Percentiles rank a stretch among this genome's conserved stretches.
These are phyloP conservation scores for Pseudochaenichthys georgianus DNA, from an alignment of 2,797 vertebrate species.

Conservation along the genomic window DNA sequence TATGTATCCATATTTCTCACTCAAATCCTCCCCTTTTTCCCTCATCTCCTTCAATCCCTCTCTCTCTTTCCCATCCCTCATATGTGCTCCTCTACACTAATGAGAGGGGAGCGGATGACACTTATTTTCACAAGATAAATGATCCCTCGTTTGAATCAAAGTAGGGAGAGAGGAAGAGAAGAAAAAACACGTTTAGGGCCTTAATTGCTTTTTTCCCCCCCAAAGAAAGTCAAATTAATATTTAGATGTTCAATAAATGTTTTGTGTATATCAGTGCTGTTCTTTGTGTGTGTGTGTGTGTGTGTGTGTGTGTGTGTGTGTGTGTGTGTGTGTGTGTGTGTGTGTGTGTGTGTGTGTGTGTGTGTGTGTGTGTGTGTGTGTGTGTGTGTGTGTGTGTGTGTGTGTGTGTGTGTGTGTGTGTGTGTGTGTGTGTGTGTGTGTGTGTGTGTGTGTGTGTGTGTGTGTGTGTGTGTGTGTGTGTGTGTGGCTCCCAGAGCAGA, in stretches of 20 bases:
- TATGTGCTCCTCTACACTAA: slow-evolving; percentile 65
- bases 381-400: too few relatives aligned
- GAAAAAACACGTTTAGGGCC: slow-evolving; percentile 46
- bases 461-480: slow-evolving; percentile 7
- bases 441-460: slow-evolving; percentile 11
- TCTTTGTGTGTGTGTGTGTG: slow-evolving; percentile 6
- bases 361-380: too few relatives aligned
- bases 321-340: too few relatives aligned
- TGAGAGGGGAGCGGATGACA: slow-evolving; percentile 68
- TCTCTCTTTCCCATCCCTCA: slow-evolving; percentile 29
- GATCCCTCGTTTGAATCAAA: slow-evolving; percentile 57
- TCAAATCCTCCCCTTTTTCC: slow-evolving; percentile 29
- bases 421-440: slow-evolving; percentile 6
- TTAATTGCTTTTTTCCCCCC: slow-evolving; percentile 65
- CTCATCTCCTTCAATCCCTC: slow-evolving; percentile 32
- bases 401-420: too few relatives aligned
- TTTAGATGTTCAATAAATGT: slow-evolving; percentile 72
- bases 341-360: too few relatives aligned
- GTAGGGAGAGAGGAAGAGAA: slow-evolving; percentile 20
- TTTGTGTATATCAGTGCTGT: slow-evolving; percentile 43
- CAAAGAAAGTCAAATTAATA: slow-evolving; percentile 74
- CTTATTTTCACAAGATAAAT: slow-evolving; percentile 74
- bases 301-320: too few relatives aligned
- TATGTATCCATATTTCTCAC: slow-evolving; percentile 37
- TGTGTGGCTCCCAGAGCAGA: slow-evolving; percentile 15